phyloP scores from a whole-genome alignment of 2,888 invertebrate species.

The Matsumyia berberina region DNA sequence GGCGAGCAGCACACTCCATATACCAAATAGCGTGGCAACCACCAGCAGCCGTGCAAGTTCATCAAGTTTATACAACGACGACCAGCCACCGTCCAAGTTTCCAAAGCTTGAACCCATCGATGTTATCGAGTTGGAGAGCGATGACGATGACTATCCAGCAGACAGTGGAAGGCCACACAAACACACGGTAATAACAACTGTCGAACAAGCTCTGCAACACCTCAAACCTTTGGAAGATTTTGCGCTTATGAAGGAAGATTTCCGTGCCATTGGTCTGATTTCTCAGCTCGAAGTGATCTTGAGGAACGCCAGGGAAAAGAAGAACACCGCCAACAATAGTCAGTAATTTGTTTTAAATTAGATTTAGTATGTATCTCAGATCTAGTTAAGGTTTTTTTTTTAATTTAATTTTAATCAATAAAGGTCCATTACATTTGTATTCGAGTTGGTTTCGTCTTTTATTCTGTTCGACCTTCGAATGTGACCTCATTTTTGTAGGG shows the following conservation, averaged over 20 bases:
- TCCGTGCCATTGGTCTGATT: conserved; percentile 82
- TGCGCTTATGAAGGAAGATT: conserved; percentile 82
- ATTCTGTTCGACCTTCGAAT: conserved; percentile 31
- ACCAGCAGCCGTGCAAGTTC: conserved; percentile 33
- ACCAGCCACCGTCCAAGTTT: conserved; percentile 33
- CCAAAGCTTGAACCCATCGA: conserved; percentile 60
- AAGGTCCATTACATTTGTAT: conserved; percentile 20
- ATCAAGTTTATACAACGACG: conserved; percentile 28
- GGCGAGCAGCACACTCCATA: conserved; percentile 38
- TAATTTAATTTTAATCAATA: conserved; percentile 13
- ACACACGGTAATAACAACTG: conserved; percentile 9
- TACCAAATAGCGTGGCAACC: conserved; percentile 42
- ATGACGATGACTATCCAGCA: conserved; percentile 41
- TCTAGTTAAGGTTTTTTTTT: conserved; percentile 14
- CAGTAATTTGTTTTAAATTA: conserved; percentile 18
- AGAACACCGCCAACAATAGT: conserved; percentile 28
- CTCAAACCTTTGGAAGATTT: conserved; percentile 82
- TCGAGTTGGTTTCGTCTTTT: conserved; percentile 1
- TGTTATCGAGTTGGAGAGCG: conserved; percentile 65
- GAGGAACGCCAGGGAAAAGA: conserved; percentile 19
- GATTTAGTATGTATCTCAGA: too few relatives aligned
- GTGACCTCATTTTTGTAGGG: conserved; percentile 46
- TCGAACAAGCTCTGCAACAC: conserved; percentile 80
- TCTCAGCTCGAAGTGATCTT: conserved; percentile 81
- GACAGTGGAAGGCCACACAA: conserved; percentile 10